Base-by-base conservation (phyloP, 2,113 vertebrate species). In the Spea multiplicata region DNA sequence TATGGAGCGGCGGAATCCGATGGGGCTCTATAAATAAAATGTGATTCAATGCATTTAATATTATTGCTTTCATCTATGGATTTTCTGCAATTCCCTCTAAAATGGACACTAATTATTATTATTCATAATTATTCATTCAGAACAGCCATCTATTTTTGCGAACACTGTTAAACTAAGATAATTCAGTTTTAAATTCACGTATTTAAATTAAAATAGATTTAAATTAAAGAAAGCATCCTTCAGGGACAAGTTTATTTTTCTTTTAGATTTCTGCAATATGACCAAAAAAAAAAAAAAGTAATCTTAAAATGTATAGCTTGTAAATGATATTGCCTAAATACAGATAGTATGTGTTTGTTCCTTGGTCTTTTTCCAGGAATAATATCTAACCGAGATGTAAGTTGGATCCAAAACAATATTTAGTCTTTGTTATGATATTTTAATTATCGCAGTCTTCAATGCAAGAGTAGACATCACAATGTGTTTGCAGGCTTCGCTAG, bases 391-490 rank as follows among this genome's bases (percentile, higher is more conserved):
- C 57, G 17, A 30, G 71, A 72, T 70, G 49, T 3, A 53, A 17
- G 57, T 46, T 78, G 69, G 76, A 78, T 52, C 14, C 47, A 44
- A 72, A 78, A 65, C 70, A 72, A 65, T 55, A 72, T 72, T 66
- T 72, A 30, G 76, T 10, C 76, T 73, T 57, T 79, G 69, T 66
- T 79, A 79, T 79, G 62, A 73, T 73, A 79, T 73, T 79, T 66
- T 79, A 79, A 79, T 79, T 79, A 73, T 72, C 16, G 50, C 48
- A 14, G 50, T 48, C 53, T 79, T 79, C 62, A 55, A 66, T 66
- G 45, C 49, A 16, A 70, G 49, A 73, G 70, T 45, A 52, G 61
- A 55, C 17, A 44, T 53, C 76, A 66, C 76, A 72, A 79, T 73
- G 76, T 66, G 61, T 66, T 30, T 79, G 47, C 62, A 55, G 76